Conservation (phyloP, 1,140 invertebrate genomes). For the Dinoponera quadriceps region DNA sequence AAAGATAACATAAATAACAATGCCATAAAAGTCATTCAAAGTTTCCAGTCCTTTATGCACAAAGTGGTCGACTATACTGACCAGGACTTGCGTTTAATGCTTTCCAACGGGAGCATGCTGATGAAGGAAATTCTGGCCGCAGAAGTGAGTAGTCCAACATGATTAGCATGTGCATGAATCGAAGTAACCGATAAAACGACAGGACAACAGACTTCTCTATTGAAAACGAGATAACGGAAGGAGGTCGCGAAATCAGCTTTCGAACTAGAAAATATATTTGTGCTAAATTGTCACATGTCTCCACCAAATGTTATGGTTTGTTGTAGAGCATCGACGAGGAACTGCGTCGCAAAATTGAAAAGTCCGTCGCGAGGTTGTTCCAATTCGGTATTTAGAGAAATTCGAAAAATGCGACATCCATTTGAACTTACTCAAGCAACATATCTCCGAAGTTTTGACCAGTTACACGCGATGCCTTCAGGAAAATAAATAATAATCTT, state of each 20-base stretch:
- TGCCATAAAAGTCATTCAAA: conserved; percentile 1
- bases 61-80: not conserved
- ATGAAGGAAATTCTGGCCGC: not conserved
- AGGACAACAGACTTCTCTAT: too few relatives aligned
- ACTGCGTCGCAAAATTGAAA: not conserved
- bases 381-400: not conserved
- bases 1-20: not conserved
- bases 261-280: too few relatives aligned
- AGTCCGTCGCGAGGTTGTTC: not conserved
- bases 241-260: not conserved
- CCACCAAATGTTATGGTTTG: not conserved
- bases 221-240: not conserved
- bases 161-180: not conserved
- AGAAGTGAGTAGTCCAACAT: not conserved
- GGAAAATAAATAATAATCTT: not conserved
- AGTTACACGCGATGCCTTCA: conserved; percentile 17
- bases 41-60: not conserved
- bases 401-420: not conserved
- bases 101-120: not conserved
- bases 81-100: not conserved
- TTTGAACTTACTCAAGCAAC: not conserved
- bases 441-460: not conserved
- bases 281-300: not conserved
- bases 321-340: not conserved
- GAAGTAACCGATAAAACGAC: too few relatives aligned